Evolutionary conservation across 2,113 vertebrate genomes (phyloP).

Genomic region (Formicarius rufipectus): DNA sequence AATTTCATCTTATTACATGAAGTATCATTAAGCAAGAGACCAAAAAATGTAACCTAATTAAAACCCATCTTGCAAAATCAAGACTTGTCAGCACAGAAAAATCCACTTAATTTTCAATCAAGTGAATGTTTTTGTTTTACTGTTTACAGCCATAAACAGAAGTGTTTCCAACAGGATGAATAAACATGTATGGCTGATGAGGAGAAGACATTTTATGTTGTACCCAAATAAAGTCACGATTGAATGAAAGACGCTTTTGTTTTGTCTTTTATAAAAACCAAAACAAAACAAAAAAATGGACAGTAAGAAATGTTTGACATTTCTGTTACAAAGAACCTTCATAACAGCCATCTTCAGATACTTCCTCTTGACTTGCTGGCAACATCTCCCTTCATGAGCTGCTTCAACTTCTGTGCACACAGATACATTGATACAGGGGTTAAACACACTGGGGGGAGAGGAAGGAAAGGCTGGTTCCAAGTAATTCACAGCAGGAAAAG

Average conservation of each 20-base stretch:
- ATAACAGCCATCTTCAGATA: not conserved
- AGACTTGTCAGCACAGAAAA: slow-evolving; percentile 8
- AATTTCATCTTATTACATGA: slow-evolving; percentile 3
- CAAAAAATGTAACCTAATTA: slow-evolving; percentile 17
- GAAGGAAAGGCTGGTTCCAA: not conserved
- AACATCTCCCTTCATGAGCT: not conserved
- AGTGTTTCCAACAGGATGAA: not conserved
- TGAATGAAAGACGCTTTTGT: not conserved
- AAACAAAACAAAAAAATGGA: not conserved
- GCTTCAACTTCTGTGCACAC: not conserved
- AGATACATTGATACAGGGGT: not conserved
- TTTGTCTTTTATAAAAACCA: not conserved
- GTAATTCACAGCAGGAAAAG: not conserved
- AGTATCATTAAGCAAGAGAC: not conserved
- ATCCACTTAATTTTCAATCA: not conserved
- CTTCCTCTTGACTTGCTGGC: not conserved
- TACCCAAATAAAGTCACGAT: not conserved
- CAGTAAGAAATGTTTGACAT: not conserved
- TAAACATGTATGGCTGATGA: not conserved
- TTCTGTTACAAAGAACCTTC: not conserved
- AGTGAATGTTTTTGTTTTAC: not conserved
- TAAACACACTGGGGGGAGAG: not conserved
- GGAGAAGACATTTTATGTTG: not conserved
- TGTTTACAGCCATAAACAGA: not conserved
- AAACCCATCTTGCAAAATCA: slow-evolving; percentile 15